These are phyloP conservation scores for Perca flavescens DNA, from an alignment of 2,113 vertebrate genomes.

Conservation along the genomic window DNA sequence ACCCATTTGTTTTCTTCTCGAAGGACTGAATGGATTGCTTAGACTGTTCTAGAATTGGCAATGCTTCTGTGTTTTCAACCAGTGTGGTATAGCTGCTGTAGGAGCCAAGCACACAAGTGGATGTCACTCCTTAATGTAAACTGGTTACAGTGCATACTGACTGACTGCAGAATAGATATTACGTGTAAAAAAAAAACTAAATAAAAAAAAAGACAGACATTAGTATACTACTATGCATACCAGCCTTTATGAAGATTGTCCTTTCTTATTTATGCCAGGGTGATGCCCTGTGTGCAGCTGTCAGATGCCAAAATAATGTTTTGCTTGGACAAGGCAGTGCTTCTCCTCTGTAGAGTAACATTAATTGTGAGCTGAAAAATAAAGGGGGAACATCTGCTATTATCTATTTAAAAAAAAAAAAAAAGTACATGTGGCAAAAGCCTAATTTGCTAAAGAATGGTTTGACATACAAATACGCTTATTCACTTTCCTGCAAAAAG, in stretches of 20 bases:
- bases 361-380: slow-evolving; percentile 31
- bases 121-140: slow-evolving; percentile 23
- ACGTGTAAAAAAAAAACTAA: background rate
- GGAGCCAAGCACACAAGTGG: slow-evolving; percentile 34
- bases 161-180: slow-evolving; percentile 44
- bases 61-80: slow-evolving; percentile 37
- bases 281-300: slow-evolving; percentile 38
- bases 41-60: slow-evolving; percentile 15
- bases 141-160: slow-evolving; percentile 15
- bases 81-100: slow-evolving; percentile 47
- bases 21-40: background rate
- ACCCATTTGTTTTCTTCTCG: background rate
- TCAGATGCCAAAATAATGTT: slow-evolving; percentile 63
- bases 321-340: background rate
- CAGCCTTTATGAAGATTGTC: slow-evolving; percentile 58
- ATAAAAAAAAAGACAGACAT: slow-evolving; percentile 24
- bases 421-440: background rate
- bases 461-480: background rate
- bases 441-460: background rate
- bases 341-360: background rate
- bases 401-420: background rate
- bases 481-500: background rate
- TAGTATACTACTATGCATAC: slow-evolving; percentile 70
- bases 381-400: background rate
- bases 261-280: slow-evolving; percentile 43